Percentiles rank a stretch among this genome's conserved stretches.
Conservation (phyloP, 2,888 invertebrate genomes). For the Drosophila kanekoi region DNA sequence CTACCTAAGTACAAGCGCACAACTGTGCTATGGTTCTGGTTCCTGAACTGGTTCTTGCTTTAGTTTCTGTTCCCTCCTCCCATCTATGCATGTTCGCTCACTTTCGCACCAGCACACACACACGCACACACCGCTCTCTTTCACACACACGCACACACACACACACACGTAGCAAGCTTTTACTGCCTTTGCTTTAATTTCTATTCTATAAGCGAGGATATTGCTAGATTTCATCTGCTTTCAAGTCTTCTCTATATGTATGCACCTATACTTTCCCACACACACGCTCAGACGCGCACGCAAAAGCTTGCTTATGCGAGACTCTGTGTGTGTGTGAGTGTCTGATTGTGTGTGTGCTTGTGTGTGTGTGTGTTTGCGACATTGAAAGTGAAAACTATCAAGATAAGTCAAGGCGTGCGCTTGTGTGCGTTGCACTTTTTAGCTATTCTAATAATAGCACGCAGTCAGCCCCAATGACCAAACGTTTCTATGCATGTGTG, state of each 20-base stretch:
- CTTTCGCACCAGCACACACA: neutral
- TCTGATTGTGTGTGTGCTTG: conserved; percentile 10
- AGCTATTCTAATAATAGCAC: conserved; percentile 44
- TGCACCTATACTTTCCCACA: neutral
- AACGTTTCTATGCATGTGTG: conserved; percentile 4
- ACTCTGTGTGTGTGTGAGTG: neutral
- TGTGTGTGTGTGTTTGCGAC: conserved; percentile 37
- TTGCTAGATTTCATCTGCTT: too few relatives aligned
- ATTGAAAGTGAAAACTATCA: conserved; percentile 80
- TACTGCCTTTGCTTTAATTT: too few relatives aligned
- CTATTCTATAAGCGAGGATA: too few relatives aligned
- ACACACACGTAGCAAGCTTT: neutral
- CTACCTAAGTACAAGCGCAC: too few relatives aligned
- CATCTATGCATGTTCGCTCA: neutral
- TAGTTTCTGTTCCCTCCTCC: too few relatives aligned
- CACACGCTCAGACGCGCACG: neutral
- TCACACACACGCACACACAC: neutral
- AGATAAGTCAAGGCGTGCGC: conserved; percentile 59
- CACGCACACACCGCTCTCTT: too few relatives aligned
- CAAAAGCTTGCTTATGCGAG: neutral
- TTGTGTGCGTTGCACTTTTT: conserved; percentile 68
- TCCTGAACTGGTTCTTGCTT: too few relatives aligned
- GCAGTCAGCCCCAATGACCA: conserved; percentile 11
- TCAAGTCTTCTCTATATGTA: too few relatives aligned
- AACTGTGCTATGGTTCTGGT: too few relatives aligned